These are phyloP conservation scores for Lagria hirta DNA, from an alignment of 2,888 invertebrate species.

Conservation along the genomic window DNA sequence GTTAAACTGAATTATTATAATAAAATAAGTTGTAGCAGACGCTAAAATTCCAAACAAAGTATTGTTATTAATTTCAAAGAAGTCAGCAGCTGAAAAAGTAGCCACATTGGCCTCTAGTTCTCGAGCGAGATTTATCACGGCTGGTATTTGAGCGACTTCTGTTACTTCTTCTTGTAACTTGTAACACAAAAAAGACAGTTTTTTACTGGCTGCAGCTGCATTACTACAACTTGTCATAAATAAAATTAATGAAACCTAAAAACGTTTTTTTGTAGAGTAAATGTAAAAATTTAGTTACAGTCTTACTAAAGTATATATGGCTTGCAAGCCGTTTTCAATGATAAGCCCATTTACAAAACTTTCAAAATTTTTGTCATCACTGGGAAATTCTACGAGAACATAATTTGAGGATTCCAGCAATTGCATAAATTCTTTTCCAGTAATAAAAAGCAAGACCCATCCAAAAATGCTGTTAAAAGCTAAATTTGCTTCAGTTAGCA, in stretches of 20 bases:
- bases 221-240: not conserved
- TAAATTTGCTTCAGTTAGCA: not conserved
- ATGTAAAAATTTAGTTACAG: no score
- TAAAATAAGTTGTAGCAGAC: slow-evolving; percentile 23
- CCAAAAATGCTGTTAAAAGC: slow-evolving; percentile 6
- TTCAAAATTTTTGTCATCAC: not conserved
- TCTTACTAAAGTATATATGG: no score
- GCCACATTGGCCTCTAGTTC: slow-evolving; percentile 9
- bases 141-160: slow-evolving; percentile 8
- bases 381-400: no score
- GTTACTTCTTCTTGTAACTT: slow-evolving; percentile 17
- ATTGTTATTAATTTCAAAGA: slow-evolving; percentile 23
- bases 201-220: not conserved
- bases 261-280: no score
- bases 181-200: slow-evolving; percentile 9
- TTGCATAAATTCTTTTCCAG: not conserved
- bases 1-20: slow-evolving; percentile 9
- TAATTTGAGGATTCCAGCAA: not conserved
- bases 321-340: slow-evolving; percentile 1
- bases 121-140: no score
- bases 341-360: not conserved
- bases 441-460: slow-evolving; percentile 3
- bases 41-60: slow-evolving; percentile 22
- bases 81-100: slow-evolving; percentile 23
- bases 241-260: no score